Evolutionary conservation across 2,888 invertebrate genomes (phyloP).

Genomic region (Drosophila ochracea): DNA sequence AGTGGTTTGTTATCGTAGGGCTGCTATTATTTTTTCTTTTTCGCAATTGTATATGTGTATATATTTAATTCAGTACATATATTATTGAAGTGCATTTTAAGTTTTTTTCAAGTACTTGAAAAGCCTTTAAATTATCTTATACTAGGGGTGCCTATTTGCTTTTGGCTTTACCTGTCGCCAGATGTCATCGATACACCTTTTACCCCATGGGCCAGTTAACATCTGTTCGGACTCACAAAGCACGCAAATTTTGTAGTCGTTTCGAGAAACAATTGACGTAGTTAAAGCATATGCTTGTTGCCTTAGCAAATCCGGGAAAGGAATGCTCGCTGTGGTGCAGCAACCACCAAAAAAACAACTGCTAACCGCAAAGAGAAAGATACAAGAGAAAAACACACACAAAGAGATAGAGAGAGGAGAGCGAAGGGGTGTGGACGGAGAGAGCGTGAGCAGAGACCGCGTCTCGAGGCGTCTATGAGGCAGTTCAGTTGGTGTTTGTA

Average conservation of each 20-base stretch:
- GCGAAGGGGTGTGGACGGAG: neutral
- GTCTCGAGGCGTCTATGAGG: slow-evolving; percentile 41
- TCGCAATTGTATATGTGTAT: neutral
- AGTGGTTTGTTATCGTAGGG: neutral
- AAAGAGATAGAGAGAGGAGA: neutral
- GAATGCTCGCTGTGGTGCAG: slow-evolving; percentile 20
- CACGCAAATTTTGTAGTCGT: slow-evolving; percentile 1
- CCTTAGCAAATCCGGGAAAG: slow-evolving; percentile 32
- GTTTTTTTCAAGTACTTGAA: slow-evolving; percentile 8
- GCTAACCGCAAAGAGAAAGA: neutral
- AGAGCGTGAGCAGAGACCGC: neutral
- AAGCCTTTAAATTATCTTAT: slow-evolving; percentile 33
- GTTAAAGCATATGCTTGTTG: slow-evolving; percentile 44
- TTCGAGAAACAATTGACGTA: slow-evolving; percentile 25
- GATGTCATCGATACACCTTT: neutral
- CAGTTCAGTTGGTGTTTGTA: slow-evolving; percentile 30
- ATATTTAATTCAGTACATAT: neutral
- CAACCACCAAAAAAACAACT: slow-evolving; percentile 24
- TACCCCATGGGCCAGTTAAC: slow-evolving; percentile 19
- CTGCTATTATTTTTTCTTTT: neutral
- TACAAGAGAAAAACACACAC: neutral
- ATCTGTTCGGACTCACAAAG: slow-evolving; percentile 58
- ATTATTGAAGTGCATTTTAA: neutral
- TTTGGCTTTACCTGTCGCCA: slow-evolving; percentile 23
- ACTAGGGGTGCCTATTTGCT: neutral